Base-by-base conservation (phyloP, 2,888 invertebrate species). In the Brachypalpus laphriformis region DNA sequence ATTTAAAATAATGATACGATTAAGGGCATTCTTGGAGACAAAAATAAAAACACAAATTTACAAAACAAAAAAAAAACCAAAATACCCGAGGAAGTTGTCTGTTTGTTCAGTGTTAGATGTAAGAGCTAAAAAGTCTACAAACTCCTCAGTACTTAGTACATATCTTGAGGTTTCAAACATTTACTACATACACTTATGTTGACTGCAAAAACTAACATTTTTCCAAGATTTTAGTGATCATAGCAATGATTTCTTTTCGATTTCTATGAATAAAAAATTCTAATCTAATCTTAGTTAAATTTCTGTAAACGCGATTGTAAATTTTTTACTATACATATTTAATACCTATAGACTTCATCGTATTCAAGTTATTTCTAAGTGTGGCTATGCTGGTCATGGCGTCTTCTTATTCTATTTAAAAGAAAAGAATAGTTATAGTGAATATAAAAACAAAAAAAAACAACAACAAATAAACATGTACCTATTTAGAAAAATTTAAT, bases 331-430 rank as follows among this genome's bases (percentile, higher is more conserved):
- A 80, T 68, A 77, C 59, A 75, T 65, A 80, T 75, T 74, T 75
- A 80, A 85, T 70, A 85, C 51, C 56, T 80, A 75, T 80, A 71
- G 80, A 85, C 75, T 85, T 85, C 75, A 76, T 22, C 65, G 70
- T 85, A 81, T 80, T 80, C 63, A 71, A 65, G 37, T 71, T 63
- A 78, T 49, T 71, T 74, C 59, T 86, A 82, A 82, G 86, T 81
- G 71, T 68, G 49, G 80, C 87, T 86, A 86, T 87, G 87, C 87
- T 87, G 87, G 87, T 78, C 87, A 87, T 87, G 81, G 87, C 75
- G 72, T 82, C 74, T 80, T 86, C 70, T 86, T 47, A 66, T 51
- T 78, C 42, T 82, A 66, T 76, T 87, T 72, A 70, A 71, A 75
- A 57, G 51, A 80, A 76, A 57, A 59, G 57, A 71, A 51, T 68